Base-by-base conservation (phyloP, 2,888 invertebrate species). In the Pycnomerus fuliginosus region DNA sequence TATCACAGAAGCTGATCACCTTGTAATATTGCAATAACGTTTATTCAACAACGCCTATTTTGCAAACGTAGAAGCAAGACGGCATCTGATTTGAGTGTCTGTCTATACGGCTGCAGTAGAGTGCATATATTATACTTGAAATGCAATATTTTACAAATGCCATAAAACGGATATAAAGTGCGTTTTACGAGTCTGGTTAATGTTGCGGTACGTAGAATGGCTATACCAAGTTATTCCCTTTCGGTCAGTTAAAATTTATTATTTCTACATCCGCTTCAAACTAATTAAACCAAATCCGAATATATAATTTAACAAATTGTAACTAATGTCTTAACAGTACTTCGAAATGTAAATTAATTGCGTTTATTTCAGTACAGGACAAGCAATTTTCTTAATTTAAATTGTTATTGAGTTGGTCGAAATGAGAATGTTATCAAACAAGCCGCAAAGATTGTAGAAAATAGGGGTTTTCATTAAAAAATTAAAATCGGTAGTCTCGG, bases 81-180 rank as follows among this genome's bases (percentile, higher is more conserved):
- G 41, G 37, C 35, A 36, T 46, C 35, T 35, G 38, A 49, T 52
- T 42, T 44, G 52, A 44, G 44, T 52, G 51, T 48, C 49, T 49
- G 42, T n/a, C n/a, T n/a, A n/a, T 31, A 32, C 34, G 38, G 22
- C 35, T 48, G 48, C 48, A 48, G 35, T 36, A 63, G 64, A 65
- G 66, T 69, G 70, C 70, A 71, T 72, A 70, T 70, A 71, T 70
- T 71, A 71, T 69, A 63, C 65, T 65, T 62, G 65, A 68, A 70
- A 69, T 70, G 73, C 70, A 72, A 73, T 73, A 72, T 73, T 73
- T 72, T 71, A 73, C 72, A 69, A 71, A 73, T 63, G 71, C 72
- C 63, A 70, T 72, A 73, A 73, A 73, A 72, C 57, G 70, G 70
- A 65, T 71, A 73, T 73, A 73, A 73, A 73, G 69, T 69, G 68